Base-by-base conservation (phyloP, 2,888 invertebrate species). In the Antheraea assamensis region DNA sequence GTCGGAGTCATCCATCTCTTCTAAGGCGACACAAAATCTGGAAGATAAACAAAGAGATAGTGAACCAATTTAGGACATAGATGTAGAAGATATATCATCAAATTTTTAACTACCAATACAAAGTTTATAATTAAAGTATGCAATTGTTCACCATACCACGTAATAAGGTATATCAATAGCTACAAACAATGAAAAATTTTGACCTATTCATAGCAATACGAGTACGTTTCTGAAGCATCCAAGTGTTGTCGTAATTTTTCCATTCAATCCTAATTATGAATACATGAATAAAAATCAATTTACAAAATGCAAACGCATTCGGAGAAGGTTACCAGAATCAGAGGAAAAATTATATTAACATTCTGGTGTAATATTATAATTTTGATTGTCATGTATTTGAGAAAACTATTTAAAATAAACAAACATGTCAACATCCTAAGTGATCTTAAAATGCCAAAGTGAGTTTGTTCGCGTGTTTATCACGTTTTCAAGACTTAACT, bases 1-100 rank as follows among this genome's bases (percentile, higher is more conserved):
- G 79, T 91, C 93, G 24, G 86, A 87, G 78, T 80, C 94, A 74
- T 94, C 96, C 92, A 96, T 96, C 83, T 96, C 96, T 82, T 97
- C 92, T 7, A 97, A 88, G 3, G 96, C 96, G 74, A 97, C 95
- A 83, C 97, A 97, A 82, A 96, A 96, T 31, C 96, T 95, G 82
- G 72, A 72, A 61, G 27, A 3, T 21, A 55, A 55, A 55, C 17
- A 49, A 10, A 49, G 3, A 49, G 2, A 17, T 17, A 17, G 10
- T 49, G 5, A 17, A 49, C 10, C 3, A 8, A 49, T 17, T 4
- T 7, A 7, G 10, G 3, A 17, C 10, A n/a, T 19, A 55, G 4
- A 55, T 55, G 5, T 21, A 49, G 19, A 3, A 49, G 15, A 19
- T 7, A 2, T n/a, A 21, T 52, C 4, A 13, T 42, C 5, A 19